Evolutionary conservation across 2,797 vertebrate genomes (phyloP).

Genomic region (Tiaroga cobitis): DNA sequence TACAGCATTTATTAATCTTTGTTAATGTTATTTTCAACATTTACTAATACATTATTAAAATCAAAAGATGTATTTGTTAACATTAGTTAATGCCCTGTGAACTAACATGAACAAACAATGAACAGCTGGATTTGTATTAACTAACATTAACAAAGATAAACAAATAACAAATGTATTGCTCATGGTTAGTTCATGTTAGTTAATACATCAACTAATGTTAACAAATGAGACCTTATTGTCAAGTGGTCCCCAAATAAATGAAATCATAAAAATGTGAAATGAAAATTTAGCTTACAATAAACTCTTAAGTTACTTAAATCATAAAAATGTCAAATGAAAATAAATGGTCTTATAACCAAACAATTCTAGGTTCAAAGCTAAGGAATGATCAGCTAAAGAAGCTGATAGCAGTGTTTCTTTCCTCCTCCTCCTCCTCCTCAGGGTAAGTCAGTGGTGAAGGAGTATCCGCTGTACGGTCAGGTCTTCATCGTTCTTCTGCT

Average conservation of each 20-base stretch:
- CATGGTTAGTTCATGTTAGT: too few species aligned
- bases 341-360: background rate
- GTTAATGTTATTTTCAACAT: too few species aligned
- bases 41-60: background rate
- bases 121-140: too few species aligned
- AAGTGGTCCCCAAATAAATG: background rate
- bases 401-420: background rate
- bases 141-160: too few species aligned
- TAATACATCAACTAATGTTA: too few species aligned
- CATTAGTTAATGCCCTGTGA: too few species aligned
- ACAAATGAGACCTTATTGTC: too few species aligned
- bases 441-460: constrained; percentile 82
- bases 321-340: background rate
- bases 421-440: constrained; percentile 57
- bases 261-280: background rate
- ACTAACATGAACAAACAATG: too few species aligned
- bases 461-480: constrained; percentile 83
- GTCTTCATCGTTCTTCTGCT: constrained; percentile 85
- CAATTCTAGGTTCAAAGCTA: background rate
- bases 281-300: background rate
- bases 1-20: too few species aligned
- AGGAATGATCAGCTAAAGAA: background rate
- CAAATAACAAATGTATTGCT: too few species aligned
- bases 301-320: background rate
- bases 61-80: too few species aligned